A percentile compares a stretch with the other conserved stretches of the same genome.
Evolutionary conservation across 2,113 vertebrate genomes (phyloP).

Genomic region (Colius striatus): DNA sequence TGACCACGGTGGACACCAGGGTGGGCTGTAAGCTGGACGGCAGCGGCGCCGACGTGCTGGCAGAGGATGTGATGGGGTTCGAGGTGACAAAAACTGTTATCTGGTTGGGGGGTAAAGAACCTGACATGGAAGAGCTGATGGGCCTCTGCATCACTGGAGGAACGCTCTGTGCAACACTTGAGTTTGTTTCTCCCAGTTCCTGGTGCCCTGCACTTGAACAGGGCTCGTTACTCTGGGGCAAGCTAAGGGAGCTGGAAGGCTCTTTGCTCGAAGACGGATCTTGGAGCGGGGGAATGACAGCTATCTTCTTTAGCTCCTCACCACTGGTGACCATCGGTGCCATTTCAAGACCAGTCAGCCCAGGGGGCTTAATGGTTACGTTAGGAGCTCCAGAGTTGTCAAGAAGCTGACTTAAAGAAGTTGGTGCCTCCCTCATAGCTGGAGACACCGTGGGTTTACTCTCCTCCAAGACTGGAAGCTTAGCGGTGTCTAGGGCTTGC

Average conservation of each 20-base stretch:
- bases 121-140: constrained; percentile 83
- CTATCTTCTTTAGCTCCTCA: constrained; percentile 78
- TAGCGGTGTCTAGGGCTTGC: constrained; percentile 67
- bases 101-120: constrained; percentile 84
- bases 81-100: constrained; percentile 97
- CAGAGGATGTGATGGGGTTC: constrained; percentile 88
- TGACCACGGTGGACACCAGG: constrained; percentile 88
- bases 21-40: constrained; percentile 84
- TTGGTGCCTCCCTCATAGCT: constrained; percentile 87
- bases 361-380: constrained; percentile 80
- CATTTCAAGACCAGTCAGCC: constrained; percentile 71
- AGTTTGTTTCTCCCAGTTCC: constrained; percentile 75
- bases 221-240: constrained; percentile 70
- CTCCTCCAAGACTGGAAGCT: constrained; percentile 78
- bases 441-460: constrained; percentile 78
- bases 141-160: constrained; percentile 87
- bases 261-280: constrained; percentile 74
- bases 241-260: constrained; percentile 63
- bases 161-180: constrained; percentile 78
- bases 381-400: constrained; percentile 87
- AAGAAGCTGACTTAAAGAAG: constrained; percentile 93
- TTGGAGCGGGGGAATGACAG: constrained; percentile 73
- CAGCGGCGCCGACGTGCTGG: constrained; percentile 79
- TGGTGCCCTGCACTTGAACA: constrained; percentile 70
- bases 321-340: constrained; percentile 53